Evolutionary conservation across 2,113 vertebrate genomes (phyloP).

Genomic region (Mellivora capensis): DNA sequence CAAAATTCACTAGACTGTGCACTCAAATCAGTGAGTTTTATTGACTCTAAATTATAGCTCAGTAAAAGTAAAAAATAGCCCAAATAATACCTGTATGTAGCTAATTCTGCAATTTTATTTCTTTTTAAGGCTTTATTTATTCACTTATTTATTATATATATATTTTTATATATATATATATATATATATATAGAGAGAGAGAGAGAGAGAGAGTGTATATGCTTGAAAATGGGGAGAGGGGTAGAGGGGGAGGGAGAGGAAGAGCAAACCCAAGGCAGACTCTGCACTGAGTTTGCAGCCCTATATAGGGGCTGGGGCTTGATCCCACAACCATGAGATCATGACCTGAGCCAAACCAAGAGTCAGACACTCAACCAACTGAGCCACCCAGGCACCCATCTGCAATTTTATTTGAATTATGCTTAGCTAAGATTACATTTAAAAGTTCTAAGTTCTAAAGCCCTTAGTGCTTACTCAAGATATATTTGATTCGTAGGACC

Average conservation of each 20-base stretch:
- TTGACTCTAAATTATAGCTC: background rate
- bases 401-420: conserved; percentile 17
- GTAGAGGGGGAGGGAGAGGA: background rate
- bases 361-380: background rate
- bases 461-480: background rate
- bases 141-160: background rate
- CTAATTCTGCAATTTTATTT: conserved; percentile 31
- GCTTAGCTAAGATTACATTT: background rate
- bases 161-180: too few species aligned
- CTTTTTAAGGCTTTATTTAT: background rate
- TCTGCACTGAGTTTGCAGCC: background rate
- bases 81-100: background rate
- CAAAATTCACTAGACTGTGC: background rate
- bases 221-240: background rate
- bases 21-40: background rate
- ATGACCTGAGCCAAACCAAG: background rate
- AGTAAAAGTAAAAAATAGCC: background rate
- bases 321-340: background rate
- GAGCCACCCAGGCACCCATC: background rate
- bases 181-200: fast-evolving
- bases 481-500: background rate
- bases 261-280: background rate
- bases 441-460: background rate
- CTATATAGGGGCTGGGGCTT: background rate
- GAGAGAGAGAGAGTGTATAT: background rate